phyloP scores from a whole-genome alignment of 1,140 invertebrate genomes.

The Drosophila ficusphila region DNA sequence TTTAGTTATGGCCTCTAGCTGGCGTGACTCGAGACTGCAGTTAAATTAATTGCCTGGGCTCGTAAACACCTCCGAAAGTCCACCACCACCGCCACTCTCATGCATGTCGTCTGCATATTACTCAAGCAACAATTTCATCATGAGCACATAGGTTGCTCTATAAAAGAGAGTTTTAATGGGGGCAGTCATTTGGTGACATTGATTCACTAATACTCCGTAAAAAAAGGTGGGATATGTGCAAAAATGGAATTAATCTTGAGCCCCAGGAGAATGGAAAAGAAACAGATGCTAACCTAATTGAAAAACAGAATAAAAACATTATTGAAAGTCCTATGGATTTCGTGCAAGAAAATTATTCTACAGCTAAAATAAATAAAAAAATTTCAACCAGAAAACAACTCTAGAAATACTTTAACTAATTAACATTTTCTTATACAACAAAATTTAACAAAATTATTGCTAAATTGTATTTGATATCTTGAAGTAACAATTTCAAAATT shows the following conservation, averaged over 20 bases:
- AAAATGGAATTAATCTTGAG: background rate
- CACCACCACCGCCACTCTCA: background rate
- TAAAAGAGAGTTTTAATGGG: background rate
- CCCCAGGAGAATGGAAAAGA: background rate
- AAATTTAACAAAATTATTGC: too few species aligned
- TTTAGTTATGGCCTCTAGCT: slow-evolving; percentile 70
- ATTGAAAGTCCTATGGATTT: too few species aligned
- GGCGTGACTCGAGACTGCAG: slow-evolving; percentile 62
- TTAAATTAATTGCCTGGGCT: slow-evolving; percentile 75
- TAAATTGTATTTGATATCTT: too few species aligned
- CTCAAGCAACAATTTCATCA: slow-evolving; percentile 24
- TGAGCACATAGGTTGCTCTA: slow-evolving; percentile 5
- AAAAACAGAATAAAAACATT: too few species aligned
- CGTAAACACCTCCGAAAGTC: slow-evolving; percentile 64
- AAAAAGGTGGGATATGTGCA: background rate
- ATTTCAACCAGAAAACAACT: too few species aligned
- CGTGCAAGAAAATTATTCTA: too few species aligned
- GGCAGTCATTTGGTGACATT: background rate
- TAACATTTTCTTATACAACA: too few species aligned
- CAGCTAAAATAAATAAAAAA: too few species aligned
- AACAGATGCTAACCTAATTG: too few species aligned
- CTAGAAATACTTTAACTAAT: too few species aligned
- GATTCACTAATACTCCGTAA: too few species aligned
- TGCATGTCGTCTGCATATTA: slow-evolving; percentile 64
- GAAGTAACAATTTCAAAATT: too few species aligned